Evolutionary conservation across 2,797 vertebrate genomes (phyloP), one percentile per base, ranked within the genome.

Genomic region (Merluccius polli): DNA sequence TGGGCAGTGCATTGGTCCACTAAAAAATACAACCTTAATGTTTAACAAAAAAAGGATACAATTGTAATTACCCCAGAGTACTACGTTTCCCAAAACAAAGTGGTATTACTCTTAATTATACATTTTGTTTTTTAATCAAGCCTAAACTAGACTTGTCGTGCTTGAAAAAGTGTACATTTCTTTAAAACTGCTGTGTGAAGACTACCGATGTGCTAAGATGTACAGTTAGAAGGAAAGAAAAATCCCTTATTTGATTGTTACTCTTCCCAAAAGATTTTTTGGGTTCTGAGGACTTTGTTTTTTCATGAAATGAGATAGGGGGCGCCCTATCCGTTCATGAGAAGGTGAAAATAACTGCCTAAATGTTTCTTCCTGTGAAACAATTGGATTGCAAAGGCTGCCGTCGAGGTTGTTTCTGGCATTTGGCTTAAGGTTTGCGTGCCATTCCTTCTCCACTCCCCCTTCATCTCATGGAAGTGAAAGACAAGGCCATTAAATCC

Each of bases 281-380:
- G 94, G 94, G 92, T 93, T 68, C 95, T 95, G 93, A 92, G 93
- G 93, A 96, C 93, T 91, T 92, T 90, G 92, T 95, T 87, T 85
- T 97, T 97, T 96, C 95, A 97, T 96, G 97, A 95, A 96, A 95
- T 96, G 93, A 90, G 94, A 95, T 94, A 85, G 93, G 92, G 95
- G 83, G 94, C 95, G 92, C 93, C 89, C 92, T 94, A 94, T 96
- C 95, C 95, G 93, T 95, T 98, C 96, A 95, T 97, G 96, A 97
- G 96, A 99, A 97, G 95, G 96, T 97, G 93, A 96, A 95, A 97
- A 93, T 98, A 94, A 96, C 95, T 97, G 95, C 96, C 96, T 98
- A 97, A 95, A 96, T 96, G 96, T 99, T 98, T 98, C 96, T 97
- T 95, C 95, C 95, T 96, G 93, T 97, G 97, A 97, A 97, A 97